Evolutionary conservation across 2,113 vertebrate genomes (phyloP), one percentile per base, ranked within the genome.

Genomic region (Ophiodon elongatus): DNA sequence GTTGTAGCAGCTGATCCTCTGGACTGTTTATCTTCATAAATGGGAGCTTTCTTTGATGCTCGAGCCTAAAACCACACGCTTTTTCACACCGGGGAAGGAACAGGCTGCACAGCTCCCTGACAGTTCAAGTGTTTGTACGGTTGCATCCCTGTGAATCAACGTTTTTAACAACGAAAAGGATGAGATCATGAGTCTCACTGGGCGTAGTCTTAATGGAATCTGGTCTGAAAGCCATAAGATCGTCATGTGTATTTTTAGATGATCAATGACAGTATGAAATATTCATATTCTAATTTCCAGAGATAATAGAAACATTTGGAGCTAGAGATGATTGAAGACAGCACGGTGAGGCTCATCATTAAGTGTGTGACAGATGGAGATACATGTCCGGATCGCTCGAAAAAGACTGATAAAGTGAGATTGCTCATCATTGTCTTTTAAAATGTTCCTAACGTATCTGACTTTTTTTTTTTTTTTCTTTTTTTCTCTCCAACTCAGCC

Each of bases 221-320:
- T 56, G 65, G 68, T 47, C 81, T 45, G 10, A 75, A 82, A 86
- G 74, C 85, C 39, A 69, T 68, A 23, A 74, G 79, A 82, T 80
- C 76, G 66, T 73, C 82, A 31, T 66, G 85, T 75, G 76, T 91
- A 94, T 93, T 93, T 93, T 92, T 91, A 92, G 88, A 92, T 94
- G 92, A 95, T 88, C 47, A 50, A 90, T 90, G 87, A 60, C 47
- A 15, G 29, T 69, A 87, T 94, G 62, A 95, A 94, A 93, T 93
- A 94, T 95, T 94, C 37, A 94, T 56, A 89, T 84, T 85, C 73
- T 93, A 86, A 95, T 93, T 90, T 91, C 87, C 91, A 88, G 87
- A 84, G 85, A 91, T 91, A 90, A 90, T 92, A 88, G 91, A 88
- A 90, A 88, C 79, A 84, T 90, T 90, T 92, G 71, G 90, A 8